Conservation (phyloP, 1,140 invertebrate genomes). For the Helicoverpa armigera region DNA sequence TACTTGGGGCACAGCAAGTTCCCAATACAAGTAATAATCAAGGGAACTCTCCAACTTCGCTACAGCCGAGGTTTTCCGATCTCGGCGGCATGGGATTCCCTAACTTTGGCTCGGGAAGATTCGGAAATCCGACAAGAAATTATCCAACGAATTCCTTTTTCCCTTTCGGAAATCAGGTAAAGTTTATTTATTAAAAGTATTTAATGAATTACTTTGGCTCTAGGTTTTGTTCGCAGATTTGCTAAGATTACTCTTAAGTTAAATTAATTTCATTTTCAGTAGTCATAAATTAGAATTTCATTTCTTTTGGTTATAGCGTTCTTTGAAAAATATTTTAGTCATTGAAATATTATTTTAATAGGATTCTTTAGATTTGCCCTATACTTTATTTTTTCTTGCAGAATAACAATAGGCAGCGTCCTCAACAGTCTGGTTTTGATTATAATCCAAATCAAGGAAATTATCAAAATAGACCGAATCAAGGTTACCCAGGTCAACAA, state of each 20-base stretch:
- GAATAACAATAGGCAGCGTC: conserved; percentile 14
- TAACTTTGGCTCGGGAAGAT: conserved; percentile 38
- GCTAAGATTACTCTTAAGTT: no score
- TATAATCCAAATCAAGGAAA: conserved; percentile 6
- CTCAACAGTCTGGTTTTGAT: not conserved
- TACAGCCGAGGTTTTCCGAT: conserved; percentile 34
- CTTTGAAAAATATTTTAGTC: no score
- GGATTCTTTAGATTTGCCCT: no score
- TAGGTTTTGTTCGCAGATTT: not conserved
- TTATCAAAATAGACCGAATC: conserved; percentile 7
- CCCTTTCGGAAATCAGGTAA: conserved; percentile 44
- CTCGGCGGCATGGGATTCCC: conserved; percentile 23
- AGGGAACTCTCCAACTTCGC: conserved; percentile 8
- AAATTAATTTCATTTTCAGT: no score
- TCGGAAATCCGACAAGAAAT: conserved; percentile 40
- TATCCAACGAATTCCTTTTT: conserved; percentile 42
- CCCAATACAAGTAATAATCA: conserved; percentile 25
- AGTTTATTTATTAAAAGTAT: conserved; percentile 32
- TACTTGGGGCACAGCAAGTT: conserved; percentile 31
- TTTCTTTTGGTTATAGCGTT: no score
- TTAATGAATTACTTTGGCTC: conserved; percentile 22
- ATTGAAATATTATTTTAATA: no score
- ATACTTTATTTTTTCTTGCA: not conserved
- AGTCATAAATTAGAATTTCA: no score
- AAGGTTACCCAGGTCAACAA: not conserved